Evolutionary conservation across 2,113 vertebrate genomes (phyloP), one percentile per base, ranked within the genome.

Genomic region (Oxyura jamaicensis): DNA sequence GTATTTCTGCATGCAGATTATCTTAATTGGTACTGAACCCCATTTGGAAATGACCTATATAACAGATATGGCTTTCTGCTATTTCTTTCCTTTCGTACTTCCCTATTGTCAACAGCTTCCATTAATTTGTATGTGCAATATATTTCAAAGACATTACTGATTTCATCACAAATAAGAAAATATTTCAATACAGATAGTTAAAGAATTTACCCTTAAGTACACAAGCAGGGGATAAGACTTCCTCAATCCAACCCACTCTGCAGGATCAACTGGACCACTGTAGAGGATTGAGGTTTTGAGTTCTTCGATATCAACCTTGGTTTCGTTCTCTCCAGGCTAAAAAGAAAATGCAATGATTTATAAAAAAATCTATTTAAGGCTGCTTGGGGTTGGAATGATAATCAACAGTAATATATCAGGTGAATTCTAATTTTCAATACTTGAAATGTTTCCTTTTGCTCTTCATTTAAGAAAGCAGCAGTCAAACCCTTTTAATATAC

Each of bases 241-340:
- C 74, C 94, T 96, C 84, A 99, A 96, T 94, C 99, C 99, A 35
- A 99, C 98, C 99, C 99, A 99, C 95, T 99, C 98, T 3, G 98
- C 97, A 46, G 99, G 99, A 91, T 99, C 99, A 60, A 99, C 97
- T 1, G 95, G 94, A 1, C 84, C 91, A 1, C 83, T 97, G 95
- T 99, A 99, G 65, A 99, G 98, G 36, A 98, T 83, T 41, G 99
- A 99, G 0, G 90, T 91, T 35, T 87, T 81, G 95, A 99, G 78
- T 33, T 98, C 97, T 7, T 78, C 8, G 39, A 65, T 87, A 56
- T 96, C 94, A 12, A 98, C 96, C 53, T 97, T 98, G 8, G 98
- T 98, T 95, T 98, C 97, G 88, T 98, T 98, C 75, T 97, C 96
- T 92, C 97, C 97, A 81, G 98, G 98, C 98, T 98, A 86, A 94